Percentiles rank a stretch among this genome's conserved stretches.
Conservation (phyloP, 2,888 invertebrate species). For the Hecatera dysodea region DNA sequence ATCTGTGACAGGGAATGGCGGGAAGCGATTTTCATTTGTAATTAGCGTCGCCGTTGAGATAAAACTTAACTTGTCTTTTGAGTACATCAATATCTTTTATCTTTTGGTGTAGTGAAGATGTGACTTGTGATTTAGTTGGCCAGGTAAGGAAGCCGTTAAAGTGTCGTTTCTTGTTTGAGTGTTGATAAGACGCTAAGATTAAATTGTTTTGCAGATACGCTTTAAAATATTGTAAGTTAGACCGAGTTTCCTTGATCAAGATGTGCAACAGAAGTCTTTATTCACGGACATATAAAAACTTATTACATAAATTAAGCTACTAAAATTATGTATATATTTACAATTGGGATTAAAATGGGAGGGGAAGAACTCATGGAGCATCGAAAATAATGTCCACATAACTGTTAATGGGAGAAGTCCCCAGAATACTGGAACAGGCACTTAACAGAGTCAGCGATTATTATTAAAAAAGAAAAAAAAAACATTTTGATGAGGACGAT, state of each 20-base stretch:
- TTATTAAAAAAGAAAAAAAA: too few relatives aligned
- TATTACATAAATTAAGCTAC: not conserved
- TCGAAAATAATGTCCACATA: too few relatives aligned
- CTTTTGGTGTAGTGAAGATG: constrained; percentile 47
- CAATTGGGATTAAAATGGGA: too few relatives aligned
- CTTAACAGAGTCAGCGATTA: too few relatives aligned
- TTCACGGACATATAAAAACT: too few relatives aligned
- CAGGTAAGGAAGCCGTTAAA: constrained; percentile 33
- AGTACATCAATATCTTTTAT: constrained; percentile 67
- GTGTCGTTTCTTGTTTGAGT: constrained; percentile 28
- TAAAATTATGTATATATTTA: too few relatives aligned
- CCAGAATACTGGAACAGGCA: too few relatives aligned
- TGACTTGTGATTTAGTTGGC: constrained; percentile 36
- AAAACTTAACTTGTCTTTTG: constrained; percentile 67
- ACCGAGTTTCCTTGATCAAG: not conserved
- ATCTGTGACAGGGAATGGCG: constrained; percentile 76
- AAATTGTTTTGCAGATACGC: not conserved
- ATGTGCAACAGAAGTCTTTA: not conserved
- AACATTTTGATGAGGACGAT: too few relatives aligned
- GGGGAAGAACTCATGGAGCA: too few relatives aligned
- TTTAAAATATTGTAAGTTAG: constrained; percentile 1
- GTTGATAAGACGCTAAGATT: constrained; percentile 9
- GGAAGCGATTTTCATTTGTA: constrained; percentile 83
- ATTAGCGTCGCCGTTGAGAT: constrained; percentile 76
- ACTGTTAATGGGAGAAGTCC: too few relatives aligned